phyloP scores from a whole-genome alignment of 2,113 vertebrate genomes.

The Micronisus gabar region DNA sequence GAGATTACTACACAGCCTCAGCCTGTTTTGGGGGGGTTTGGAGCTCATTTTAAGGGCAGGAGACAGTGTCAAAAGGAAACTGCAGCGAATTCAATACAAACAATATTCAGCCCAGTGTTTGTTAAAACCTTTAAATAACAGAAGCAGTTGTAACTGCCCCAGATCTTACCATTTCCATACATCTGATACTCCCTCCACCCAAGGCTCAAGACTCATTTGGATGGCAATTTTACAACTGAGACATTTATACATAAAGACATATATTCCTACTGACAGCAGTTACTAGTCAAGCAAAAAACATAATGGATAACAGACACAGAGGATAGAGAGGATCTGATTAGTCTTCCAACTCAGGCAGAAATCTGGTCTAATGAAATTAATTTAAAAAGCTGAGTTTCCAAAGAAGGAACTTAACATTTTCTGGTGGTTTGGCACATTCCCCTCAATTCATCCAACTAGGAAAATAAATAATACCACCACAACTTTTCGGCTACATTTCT shows the following conservation, averaged over 20 bases:
- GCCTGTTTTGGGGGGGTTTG: neutral
- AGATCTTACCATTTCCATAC: neutral
- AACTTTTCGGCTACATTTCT: neutral
- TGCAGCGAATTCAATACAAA: neutral
- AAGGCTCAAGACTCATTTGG: neutral
- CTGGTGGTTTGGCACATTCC: neutral
- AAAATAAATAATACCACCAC: neutral
- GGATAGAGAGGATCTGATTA: neutral
- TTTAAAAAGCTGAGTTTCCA: neutral
- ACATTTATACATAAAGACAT: neutral
- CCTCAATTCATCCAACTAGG: neutral
- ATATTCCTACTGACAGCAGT: neutral
- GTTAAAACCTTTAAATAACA: neutral
- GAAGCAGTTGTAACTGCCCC: neutral
- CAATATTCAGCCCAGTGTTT: neutral
- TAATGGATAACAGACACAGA: neutral
- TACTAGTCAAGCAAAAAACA: neutral
- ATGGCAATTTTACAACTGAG: neutral
- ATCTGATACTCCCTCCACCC: neutral
- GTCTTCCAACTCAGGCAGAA: neutral
- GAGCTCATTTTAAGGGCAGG: neutral
- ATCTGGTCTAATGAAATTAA: neutral
- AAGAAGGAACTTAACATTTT: neutral
- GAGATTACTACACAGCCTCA: neutral
- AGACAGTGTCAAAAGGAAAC: neutral